A percentile compares a stretch with the other conserved stretches of the same genome.
Conservation (phyloP, 2,113 vertebrate genomes). For the Periophthalmodon schlosseri region DNA sequence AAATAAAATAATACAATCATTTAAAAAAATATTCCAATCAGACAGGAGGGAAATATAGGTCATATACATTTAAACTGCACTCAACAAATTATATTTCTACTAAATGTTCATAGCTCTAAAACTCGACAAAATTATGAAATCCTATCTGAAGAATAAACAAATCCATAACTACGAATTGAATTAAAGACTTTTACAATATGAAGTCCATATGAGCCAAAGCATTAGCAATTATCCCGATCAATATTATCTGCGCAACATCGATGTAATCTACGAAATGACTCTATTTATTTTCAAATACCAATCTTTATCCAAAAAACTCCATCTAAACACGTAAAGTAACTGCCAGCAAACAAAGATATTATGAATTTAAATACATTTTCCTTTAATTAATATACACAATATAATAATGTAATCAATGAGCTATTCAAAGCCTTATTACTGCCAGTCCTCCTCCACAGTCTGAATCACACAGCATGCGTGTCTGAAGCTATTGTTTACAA, state of each 20-base stretch:
- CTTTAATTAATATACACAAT: not conserved
- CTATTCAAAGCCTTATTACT: not conserved
- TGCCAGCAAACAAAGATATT: not conserved
- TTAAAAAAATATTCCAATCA: not conserved
- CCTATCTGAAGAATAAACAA: too few relatives aligned
- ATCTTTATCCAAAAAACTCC: not conserved
- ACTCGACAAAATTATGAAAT: too few relatives aligned
- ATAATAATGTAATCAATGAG: not conserved
- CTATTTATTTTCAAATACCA: not conserved
- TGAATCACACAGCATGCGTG: not conserved
- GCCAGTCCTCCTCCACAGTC: not conserved
- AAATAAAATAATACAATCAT: too few relatives aligned
- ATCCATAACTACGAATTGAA: too few relatives aligned
- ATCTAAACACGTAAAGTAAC: not conserved
- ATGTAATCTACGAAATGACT: not conserved
- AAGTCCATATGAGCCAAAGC: not conserved
- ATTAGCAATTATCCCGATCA: not conserved
- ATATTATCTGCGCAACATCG: not conserved
- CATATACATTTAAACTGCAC: too few relatives aligned
- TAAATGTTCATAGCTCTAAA: too few relatives aligned
- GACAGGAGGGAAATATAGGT: too few relatives aligned
- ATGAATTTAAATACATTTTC: not conserved
- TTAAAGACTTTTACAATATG: not conserved
- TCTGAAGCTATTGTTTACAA: conserved; percentile 50
- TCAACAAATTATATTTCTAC: too few relatives aligned